These are phyloP conservation scores for Channa argus DNA, from an alignment of 2,113 vertebrate genomes.

Conservation along the genomic window DNA sequence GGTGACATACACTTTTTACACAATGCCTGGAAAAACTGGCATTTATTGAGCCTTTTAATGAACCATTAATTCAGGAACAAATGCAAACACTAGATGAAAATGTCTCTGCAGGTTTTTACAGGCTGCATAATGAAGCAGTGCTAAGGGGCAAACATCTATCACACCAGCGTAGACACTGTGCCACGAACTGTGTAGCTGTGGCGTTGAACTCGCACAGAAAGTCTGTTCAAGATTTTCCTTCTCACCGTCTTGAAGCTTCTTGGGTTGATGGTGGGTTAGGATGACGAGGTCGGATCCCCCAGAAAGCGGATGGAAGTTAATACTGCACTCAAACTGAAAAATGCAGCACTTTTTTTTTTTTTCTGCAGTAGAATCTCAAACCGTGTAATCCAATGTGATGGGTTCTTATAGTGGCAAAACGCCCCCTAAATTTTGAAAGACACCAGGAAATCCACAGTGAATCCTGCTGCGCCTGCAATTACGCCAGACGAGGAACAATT, in stretches of 20 bases:
- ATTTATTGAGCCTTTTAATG: conserved; percentile 1
- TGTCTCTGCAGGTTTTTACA: conserved; percentile 1
- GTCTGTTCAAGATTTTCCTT: conserved; percentile 44
- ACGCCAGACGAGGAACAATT: conserved; percentile 67
- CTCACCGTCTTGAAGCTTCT: conserved; percentile 35
- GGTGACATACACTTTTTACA: conserved; percentile 1
- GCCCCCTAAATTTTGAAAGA: conserved; percentile 72
- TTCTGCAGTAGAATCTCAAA: conserved; percentile 59
- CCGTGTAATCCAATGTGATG: conserved; percentile 78
- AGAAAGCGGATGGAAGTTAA: conserved; percentile 53
- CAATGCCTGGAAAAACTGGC: neutral
- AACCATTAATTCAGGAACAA: conserved; percentile 13
- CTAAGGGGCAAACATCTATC: conserved; percentile 9
- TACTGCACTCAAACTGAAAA: conserved; percentile 54
- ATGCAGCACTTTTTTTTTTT: conserved; percentile 29
- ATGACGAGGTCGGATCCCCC: conserved; percentile 35
- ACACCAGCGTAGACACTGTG: conserved; percentile 24
- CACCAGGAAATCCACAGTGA: conserved; percentile 71
- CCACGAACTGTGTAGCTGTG: conserved; percentile 12
- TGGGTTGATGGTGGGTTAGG: conserved; percentile 39
- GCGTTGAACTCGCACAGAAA: conserved; percentile 32
- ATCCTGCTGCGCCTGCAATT: conserved; percentile 62
- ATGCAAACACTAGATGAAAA: neutral
- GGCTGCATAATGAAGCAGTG: conserved; percentile 32
- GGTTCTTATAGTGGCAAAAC: conserved; percentile 72